A percentile compares a stretch with the other conserved stretches of the same genome.
Evolutionary conservation across 2,797 vertebrate genomes (phyloP).

Genomic region (Clamator glandarius): DNA sequence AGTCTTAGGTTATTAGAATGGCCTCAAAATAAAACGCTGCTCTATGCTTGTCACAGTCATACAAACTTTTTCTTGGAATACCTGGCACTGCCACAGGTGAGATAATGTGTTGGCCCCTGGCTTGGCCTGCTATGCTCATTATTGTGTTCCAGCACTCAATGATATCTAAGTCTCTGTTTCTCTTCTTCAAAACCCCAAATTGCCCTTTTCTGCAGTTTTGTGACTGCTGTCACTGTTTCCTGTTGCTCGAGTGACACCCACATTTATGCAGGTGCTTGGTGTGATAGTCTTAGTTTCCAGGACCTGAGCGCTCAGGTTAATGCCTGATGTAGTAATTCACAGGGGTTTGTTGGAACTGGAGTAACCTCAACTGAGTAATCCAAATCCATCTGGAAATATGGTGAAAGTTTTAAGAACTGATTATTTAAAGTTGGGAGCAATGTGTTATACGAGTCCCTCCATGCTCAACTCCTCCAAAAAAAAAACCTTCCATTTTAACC

Average conservation of each 20-base stretch:
- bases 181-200: neutral
- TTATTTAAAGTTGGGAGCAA: neutral
- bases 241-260: neutral
- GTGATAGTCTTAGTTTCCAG: neutral
- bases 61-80: neutral
- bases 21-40: neutral
- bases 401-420: neutral
- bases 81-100: neutral
- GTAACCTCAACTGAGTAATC: neutral
- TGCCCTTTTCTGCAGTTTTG: neutral
- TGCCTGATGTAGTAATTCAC: neutral
- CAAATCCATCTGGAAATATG: neutral
- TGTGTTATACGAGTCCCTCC: neutral
- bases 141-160: neutral
- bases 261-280: neutral
- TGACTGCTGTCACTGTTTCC: neutral
- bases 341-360: neutral
- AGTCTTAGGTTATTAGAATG: neutral
- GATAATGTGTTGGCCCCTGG: neutral
- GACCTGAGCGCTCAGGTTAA: neutral
- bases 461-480: accelerated
- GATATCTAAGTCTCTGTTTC: neutral
- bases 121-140: neutral
- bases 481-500: neutral
- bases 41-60: neutral